Percentiles rank a stretch among this genome's conserved stretches.
phyloP scores from a whole-genome alignment of 1,140 invertebrate genomes.

The Drosophila mojavensis region DNA sequence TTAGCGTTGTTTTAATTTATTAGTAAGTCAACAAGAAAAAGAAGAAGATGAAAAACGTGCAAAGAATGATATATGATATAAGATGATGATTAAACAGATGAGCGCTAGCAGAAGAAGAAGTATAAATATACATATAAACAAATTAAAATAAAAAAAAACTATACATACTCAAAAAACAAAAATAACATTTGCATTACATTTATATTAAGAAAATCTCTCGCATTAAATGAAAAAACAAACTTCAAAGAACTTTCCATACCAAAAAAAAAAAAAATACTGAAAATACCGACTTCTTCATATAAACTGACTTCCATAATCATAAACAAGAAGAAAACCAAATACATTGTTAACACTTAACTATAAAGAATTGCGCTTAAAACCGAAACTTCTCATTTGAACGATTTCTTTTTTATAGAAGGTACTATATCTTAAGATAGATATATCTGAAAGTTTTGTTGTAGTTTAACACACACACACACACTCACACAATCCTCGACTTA shows the following conservation, averaged over 20 bases:
- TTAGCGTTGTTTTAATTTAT: slow-evolving; percentile 82
- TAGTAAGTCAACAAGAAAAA: slow-evolving; percentile 60
- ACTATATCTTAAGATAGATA: slow-evolving; percentile 3
- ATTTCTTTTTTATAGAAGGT: slow-evolving; percentile 3
- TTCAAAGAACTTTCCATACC: slow-evolving; percentile 63
- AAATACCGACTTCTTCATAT: slow-evolving; percentile 69
- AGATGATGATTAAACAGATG: slow-evolving; percentile 35
- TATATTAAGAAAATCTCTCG: slow-evolving; percentile 49
- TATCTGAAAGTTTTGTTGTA: not conserved
- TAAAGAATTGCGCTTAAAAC: slow-evolving; percentile 75
- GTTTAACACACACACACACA: slow-evolving; percentile 8
- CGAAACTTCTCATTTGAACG: slow-evolving; percentile 20
- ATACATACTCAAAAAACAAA: slow-evolving; percentile 51
- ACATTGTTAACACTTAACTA: slow-evolving; percentile 81
- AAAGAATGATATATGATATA: slow-evolving; percentile 70
- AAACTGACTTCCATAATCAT: slow-evolving; percentile 82
- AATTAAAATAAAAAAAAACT: slow-evolving; percentile 46
- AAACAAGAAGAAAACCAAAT: slow-evolving; percentile 5
- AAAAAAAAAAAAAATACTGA: slow-evolving; percentile 1
- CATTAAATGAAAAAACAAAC: slow-evolving; percentile 30
- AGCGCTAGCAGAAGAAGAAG: slow-evolving; percentile 28
- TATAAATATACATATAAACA: slow-evolving; percentile 50
- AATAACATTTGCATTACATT: slow-evolving; percentile 38
- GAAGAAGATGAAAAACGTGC: slow-evolving; percentile 42
- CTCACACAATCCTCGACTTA: slow-evolving; percentile 13